Evolutionary conservation across 2,888 invertebrate genomes (phyloP).

Genomic region (Eilema caniola): DNA sequence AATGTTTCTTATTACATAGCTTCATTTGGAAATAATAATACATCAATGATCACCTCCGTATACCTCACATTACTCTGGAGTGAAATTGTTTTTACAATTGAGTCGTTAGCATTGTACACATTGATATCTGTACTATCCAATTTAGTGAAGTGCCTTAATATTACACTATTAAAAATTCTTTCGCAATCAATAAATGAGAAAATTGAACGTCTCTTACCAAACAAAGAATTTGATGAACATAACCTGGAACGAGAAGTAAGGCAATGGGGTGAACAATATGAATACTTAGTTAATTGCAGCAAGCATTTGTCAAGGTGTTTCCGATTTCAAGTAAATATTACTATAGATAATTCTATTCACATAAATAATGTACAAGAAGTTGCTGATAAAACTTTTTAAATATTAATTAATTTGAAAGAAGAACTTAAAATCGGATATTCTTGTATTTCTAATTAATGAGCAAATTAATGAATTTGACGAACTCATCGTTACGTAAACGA

Average conservation of each 20-base stretch:
- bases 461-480: no score
- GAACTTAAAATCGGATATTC: not conserved
- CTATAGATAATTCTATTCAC: not conserved
- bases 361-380: no score
- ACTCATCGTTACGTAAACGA: no score
- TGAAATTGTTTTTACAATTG: not conserved
- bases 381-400: no score
- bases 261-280: slow-evolving; percentile 3
- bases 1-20: not conserved
- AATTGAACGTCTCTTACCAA: not conserved
- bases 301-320: slow-evolving; percentile 8
- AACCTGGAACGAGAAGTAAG: not conserved
- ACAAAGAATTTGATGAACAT: not conserved
- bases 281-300: not conserved
- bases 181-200: not conserved
- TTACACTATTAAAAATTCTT: not conserved
- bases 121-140: not conserved
- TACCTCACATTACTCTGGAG: not conserved
- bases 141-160: slow-evolving; percentile 6
- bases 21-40: not conserved
- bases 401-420: not conserved
- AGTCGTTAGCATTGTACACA: not conserved
- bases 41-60: not conserved
- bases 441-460: no score
- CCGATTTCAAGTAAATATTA: slow-evolving; percentile 5